A percentile compares a stretch with the other conserved stretches of the same genome.
phyloP scores from a whole-genome alignment of 2,113 vertebrate species.

The Oncorhynchus clarkii region DNA sequence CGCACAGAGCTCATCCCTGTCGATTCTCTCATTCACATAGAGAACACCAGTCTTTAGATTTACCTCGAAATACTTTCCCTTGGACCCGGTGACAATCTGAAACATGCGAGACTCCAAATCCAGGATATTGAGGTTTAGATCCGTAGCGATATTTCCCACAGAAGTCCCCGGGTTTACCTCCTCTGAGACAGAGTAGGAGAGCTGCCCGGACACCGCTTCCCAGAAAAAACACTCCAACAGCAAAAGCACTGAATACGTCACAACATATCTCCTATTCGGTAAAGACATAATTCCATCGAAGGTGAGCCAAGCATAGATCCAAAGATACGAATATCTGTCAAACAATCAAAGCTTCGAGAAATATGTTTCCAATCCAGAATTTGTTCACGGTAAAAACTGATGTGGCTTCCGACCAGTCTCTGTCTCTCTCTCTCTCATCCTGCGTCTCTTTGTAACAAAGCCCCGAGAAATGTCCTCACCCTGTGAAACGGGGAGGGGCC shows the following conservation, averaged over 20 bases:
- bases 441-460: constrained; percentile 60
- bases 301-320: neutral
- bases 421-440: neutral
- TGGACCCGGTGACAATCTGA: constrained; percentile 61
- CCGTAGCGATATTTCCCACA: constrained; percentile 61
- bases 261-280: neutral
- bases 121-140: constrained; percentile 46
- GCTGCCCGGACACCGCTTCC: constrained; percentile 46
- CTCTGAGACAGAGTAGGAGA: constrained; percentile 58
- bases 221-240: constrained; percentile 25
- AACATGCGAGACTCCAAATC: constrained; percentile 59
- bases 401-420: neutral
- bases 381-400: neutral
- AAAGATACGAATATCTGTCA: neutral
- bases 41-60: constrained; percentile 69
- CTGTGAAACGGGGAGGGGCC: constrained; percentile 53
- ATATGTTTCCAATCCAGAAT: no score
- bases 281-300: constrained; percentile 30
- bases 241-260: constrained; percentile 21
- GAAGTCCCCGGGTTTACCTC: constrained; percentile 48
- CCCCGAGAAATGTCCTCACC: constrained; percentile 21
- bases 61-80: constrained; percentile 61
- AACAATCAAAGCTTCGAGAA: neutral
- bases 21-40: constrained; percentile 68
- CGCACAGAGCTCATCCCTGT: constrained; percentile 70